Evolutionary conservation across 2,797 vertebrate species (phyloP).

Genomic region (Centropyge bicolor): DNA sequence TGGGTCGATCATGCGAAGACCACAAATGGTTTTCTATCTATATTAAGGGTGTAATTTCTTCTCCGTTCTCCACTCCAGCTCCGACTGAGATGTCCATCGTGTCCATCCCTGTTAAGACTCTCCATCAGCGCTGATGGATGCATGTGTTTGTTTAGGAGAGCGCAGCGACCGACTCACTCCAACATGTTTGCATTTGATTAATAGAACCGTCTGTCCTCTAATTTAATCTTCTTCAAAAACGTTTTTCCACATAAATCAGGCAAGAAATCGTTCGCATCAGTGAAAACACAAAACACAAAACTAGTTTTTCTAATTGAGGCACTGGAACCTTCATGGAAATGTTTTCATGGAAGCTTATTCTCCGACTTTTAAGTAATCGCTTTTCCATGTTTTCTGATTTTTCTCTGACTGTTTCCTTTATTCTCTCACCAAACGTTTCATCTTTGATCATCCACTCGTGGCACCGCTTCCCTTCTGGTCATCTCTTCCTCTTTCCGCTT

Average conservation of each 20-base stretch:
- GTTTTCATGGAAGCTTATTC: slow-evolving; percentile 10
- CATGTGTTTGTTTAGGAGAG: slow-evolving; percentile 49
- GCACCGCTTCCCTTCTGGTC: neutral
- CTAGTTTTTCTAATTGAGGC: slow-evolving; percentile 17
- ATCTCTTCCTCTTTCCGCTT: too few relatives aligned
- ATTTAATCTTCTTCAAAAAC: slow-evolving; percentile 44
- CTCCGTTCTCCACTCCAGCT: slow-evolving; percentile 50
- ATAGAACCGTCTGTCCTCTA: slow-evolving; percentile 24
- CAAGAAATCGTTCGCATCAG: slow-evolving; percentile 2
- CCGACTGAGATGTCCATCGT: slow-evolving; percentile 32
- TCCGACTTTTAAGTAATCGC: slow-evolving; percentile 22
- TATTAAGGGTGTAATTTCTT: slow-evolving; percentile 70
- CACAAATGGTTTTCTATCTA: slow-evolving; percentile 62
- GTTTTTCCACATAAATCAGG: slow-evolving; percentile 55
- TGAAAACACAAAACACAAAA: neutral
- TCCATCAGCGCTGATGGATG: slow-evolving; percentile 41
- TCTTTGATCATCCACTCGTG: neutral
- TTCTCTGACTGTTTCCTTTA: neutral
- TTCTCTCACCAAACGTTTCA: slow-evolving; percentile 10
- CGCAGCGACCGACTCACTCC: slow-evolving; percentile 11
- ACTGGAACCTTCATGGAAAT: slow-evolving; percentile 26
- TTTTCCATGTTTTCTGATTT: slow-evolving; percentile 37
- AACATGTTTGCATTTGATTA: slow-evolving; percentile 46
- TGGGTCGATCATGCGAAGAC: slow-evolving; percentile 57
- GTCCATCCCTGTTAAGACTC: slow-evolving; percentile 26